phyloP scores from a whole-genome alignment of 92 coral and sea anemone genomes.

The Parazoanthus darwini region DNA sequence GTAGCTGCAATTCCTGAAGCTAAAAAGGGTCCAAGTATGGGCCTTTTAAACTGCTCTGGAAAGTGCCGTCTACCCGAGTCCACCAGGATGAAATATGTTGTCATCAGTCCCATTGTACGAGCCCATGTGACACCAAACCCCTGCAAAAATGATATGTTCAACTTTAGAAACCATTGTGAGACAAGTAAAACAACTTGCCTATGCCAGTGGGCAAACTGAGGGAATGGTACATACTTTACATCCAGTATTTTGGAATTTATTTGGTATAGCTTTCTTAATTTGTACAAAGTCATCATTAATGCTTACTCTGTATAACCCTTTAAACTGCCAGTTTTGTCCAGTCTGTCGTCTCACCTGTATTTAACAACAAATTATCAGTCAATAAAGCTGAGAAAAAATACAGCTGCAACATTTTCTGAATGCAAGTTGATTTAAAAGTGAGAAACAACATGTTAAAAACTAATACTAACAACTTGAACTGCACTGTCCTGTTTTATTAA shows the following conservation, averaged over 20 bases:
- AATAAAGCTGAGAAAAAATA: neutral
- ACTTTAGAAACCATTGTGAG: too few species aligned
- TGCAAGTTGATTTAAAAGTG: too few species aligned
- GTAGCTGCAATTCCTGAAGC: conserved; percentile 92
- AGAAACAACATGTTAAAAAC: too few species aligned
- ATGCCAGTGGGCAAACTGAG: too few species aligned
- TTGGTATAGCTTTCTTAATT: too few species aligned
- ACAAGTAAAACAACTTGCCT: too few species aligned
- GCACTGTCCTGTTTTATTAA: too few species aligned
- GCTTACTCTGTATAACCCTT: conserved; percentile 74
- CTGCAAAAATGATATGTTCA: conserved; percentile 34
- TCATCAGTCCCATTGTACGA: conserved; percentile 88
- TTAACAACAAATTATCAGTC: neutral
- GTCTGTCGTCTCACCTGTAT: conserved; percentile 83
- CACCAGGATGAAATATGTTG: conserved; percentile 76
- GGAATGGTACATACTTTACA: too few species aligned
- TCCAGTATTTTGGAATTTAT: too few species aligned
- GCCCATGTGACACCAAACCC: conserved; percentile 93
- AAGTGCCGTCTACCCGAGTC: conserved; percentile 87
- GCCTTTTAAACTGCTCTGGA: conserved; percentile 85
- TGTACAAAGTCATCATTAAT: neutral
- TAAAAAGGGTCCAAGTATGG: conserved; percentile 83
- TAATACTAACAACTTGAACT: too few species aligned
- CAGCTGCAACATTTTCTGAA: too few species aligned
- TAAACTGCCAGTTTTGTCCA: conserved; percentile 84